phyloP scores from a whole-genome alignment of 2,113 vertebrate genomes.

The Dasypus novemcinctus region DNA sequence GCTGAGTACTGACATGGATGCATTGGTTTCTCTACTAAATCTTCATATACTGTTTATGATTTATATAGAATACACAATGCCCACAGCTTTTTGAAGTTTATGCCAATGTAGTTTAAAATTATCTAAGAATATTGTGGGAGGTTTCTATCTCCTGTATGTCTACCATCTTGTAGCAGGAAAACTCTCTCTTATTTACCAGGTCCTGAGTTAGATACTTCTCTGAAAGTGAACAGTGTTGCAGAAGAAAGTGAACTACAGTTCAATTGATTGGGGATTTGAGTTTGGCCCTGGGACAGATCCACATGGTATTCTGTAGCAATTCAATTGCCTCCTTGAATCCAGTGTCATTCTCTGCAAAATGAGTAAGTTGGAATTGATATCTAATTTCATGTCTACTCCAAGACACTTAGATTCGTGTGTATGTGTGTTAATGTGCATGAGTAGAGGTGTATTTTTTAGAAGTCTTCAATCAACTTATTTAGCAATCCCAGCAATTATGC shows the following conservation, averaged over 20 bases:
- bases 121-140: not conserved
- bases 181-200: conserved; percentile 4
- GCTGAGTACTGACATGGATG: not conserved
- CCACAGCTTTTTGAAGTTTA: conserved; percentile 36
- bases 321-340: not conserved
- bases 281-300: not conserved
- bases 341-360: not conserved
- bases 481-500: not conserved
- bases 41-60: conserved; percentile 63
- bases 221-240: not conserved
- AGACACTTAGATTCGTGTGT: not conserved
- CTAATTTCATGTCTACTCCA: not conserved
- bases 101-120: conserved; percentile 58
- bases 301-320: not conserved
- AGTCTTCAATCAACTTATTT: not conserved
- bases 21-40: not conserved
- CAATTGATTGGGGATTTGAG: accelerated
- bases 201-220: not conserved
- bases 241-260: not conserved
- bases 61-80: conserved; percentile 18
- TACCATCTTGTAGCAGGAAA: conserved; percentile 6
- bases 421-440: not conserved
- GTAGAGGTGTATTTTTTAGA: not conserved
- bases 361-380: not conserved
- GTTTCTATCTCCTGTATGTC: conserved; percentile 31